Percentiles rank a stretch among this genome's conserved stretches.
Evolutionary conservation across 2,797 vertebrate genomes (phyloP).

Genomic region (Ciconia nigra): DNA sequence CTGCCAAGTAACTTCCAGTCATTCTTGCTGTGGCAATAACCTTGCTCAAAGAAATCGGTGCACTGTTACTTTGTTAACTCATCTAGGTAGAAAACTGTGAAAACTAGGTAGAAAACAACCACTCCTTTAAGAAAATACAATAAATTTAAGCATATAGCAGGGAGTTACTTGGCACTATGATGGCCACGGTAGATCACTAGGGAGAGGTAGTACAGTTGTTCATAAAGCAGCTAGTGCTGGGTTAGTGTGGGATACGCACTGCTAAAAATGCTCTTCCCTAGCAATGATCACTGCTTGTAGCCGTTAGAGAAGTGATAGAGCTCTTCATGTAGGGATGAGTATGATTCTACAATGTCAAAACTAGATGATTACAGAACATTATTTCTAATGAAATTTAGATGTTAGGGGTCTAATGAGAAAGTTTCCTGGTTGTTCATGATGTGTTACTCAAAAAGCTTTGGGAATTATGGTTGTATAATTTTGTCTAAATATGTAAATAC

Average conservation of each 20-base stretch:
- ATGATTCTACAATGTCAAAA: neutral
- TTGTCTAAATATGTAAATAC: neutral
- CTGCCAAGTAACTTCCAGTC: neutral
- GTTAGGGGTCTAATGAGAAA: neutral
- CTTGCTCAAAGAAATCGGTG: neutral
- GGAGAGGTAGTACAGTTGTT: neutral
- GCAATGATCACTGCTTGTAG: neutral
- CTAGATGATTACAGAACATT: neutral
- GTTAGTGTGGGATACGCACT: neutral
- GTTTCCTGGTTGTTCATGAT: neutral
- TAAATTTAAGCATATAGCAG: neutral
- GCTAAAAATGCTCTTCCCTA: neutral
- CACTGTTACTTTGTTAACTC: constrained; percentile 11
- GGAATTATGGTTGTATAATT: neutral
- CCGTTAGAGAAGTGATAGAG: neutral
- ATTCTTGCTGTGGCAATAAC: neutral
- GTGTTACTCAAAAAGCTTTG: neutral
- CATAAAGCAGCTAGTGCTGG: neutral
- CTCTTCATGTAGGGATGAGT: neutral
- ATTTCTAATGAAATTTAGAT: neutral
- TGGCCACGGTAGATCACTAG: neutral
- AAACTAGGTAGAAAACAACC: constrained; percentile 29
- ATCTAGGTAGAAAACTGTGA: constrained; percentile 32
- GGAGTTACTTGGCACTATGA: neutral
- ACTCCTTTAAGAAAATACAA: constrained; percentile 6